phyloP scores from a whole-genome alignment of 2,113 vertebrate species.

The Scolopax mira region DNA sequence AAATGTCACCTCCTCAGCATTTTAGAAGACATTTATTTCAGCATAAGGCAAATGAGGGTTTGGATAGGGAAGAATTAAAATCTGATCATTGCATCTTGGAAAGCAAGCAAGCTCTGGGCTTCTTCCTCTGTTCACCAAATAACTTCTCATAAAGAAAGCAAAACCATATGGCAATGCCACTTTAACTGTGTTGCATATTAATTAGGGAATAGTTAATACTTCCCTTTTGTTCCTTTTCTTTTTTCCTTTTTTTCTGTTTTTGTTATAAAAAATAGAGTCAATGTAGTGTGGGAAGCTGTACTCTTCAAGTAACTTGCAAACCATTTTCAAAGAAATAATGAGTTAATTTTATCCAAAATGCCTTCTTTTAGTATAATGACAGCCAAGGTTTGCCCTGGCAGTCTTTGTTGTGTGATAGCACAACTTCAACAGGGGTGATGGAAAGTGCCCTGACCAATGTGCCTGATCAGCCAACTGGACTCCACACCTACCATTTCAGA shows the following conservation, averaged over 20 bases:
- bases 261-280: neutral
- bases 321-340: neutral
- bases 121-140: neutral
- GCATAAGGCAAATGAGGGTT: neutral
- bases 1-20: neutral
- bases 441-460: neutral
- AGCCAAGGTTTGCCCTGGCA: neutral
- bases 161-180: neutral
- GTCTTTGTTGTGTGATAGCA: neutral
- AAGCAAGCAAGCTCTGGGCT: neutral
- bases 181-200: neutral
- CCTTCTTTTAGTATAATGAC: neutral
- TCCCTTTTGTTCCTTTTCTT: neutral
- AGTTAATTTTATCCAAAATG: neutral
- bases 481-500: accelerated
- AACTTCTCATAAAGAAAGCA: neutral
- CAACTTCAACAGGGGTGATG: neutral
- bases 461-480: neutral
- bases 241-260: too few relatives aligned
- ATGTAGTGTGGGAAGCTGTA: neutral
- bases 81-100: neutral
- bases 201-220: neutral
- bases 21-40: neutral
- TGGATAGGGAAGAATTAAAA: neutral
- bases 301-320: neutral